Base-by-base conservation (phyloP, 2,888 invertebrate species). In the Lochmaea crataegi region DNA sequence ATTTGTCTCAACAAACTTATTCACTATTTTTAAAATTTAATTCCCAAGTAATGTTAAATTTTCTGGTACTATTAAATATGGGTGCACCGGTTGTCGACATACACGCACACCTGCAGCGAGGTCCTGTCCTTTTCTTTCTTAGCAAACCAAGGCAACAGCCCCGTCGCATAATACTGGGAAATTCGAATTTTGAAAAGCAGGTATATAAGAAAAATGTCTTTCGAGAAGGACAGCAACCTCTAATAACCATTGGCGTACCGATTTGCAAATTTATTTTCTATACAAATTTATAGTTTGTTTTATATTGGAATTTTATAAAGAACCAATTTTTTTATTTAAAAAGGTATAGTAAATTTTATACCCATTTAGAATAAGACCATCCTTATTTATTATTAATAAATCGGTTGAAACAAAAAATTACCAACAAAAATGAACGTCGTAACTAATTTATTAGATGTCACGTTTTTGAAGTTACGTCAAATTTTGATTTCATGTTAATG, bases 181-280 rank as follows among this genome's bases (percentile, higher is more conserved):
- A 74, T 77, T 72, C 71, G 72, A 76, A 76, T 75, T 74, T 69
- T 64, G 71, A 76, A 73, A 73, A 72, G 74, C 76, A 76, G 76
- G 74, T 74, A 76, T 66, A 61, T 16, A 66, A 67, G 56, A 58
- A 69, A 69, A 73, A 70, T 60, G 42, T 66, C 45, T 66, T 65
- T 73, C 58, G 14, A 65, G 72, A 65, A 65, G 68, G 68, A 65
- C 61, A 71, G 65, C 51, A 65, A 48, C 65, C 58, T 56, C 51
- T 22, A 45, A 63, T 7, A 56, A 57, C 42, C 69, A 74, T 64
- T 68, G 58, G 53, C 70, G 67, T 64, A 16, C 58, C 3, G 63
- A 41, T 51, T 32, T 51, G 48, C 32, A 32, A n/a, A 60, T 32
- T 42, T 63, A 38, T 60, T 60, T 12, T 2, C 32, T 32, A 5